phyloP scores from a whole-genome alignment of 2,113 vertebrate genomes.

The Macquaria ambigua region DNA sequence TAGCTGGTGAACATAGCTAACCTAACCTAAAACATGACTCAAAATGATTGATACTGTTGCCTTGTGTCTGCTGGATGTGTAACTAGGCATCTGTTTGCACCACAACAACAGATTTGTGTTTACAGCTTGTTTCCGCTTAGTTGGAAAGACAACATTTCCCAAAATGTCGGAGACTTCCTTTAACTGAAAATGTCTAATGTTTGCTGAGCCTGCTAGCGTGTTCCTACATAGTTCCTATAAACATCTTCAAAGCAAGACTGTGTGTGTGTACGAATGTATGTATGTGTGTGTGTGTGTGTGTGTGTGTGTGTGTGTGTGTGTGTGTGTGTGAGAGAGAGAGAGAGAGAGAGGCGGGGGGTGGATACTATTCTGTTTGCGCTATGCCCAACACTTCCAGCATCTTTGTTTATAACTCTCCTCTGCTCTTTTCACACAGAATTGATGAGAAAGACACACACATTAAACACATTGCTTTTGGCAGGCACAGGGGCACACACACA shows the following conservation, averaged over 20 bases:
- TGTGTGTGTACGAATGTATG: not conserved
- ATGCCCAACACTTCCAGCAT: conserved; percentile 66
- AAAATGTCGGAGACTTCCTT: not conserved
- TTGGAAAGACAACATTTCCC: not conserved
- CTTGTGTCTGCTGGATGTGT: not conserved
- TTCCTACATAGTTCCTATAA: conserved; percentile 32
- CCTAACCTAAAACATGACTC: not conserved
- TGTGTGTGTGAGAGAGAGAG: not conserved
- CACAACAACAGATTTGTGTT: not conserved
- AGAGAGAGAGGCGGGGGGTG: conserved; percentile 22
- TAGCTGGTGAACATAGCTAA: not conserved
- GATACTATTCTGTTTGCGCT: conserved; percentile 69
- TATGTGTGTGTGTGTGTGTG: conserved; percentile 2
- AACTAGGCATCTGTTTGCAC: not conserved
- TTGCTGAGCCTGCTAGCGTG: not conserved
- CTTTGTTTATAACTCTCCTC: conserved; percentile 72
- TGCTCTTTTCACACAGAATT: conserved; percentile 76
- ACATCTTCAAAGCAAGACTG: conserved; percentile 53
- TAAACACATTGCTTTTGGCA: conserved; percentile 71
- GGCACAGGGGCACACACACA: conserved; percentile 13
- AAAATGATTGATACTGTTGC: not conserved
- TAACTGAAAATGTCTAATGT: not conserved
- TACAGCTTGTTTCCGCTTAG: not conserved
- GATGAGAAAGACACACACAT: conserved; percentile 67
- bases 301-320: not conserved